Conservation (phyloP, 2,797 vertebrate species). For the Phoeniculus purpureus region DNA sequence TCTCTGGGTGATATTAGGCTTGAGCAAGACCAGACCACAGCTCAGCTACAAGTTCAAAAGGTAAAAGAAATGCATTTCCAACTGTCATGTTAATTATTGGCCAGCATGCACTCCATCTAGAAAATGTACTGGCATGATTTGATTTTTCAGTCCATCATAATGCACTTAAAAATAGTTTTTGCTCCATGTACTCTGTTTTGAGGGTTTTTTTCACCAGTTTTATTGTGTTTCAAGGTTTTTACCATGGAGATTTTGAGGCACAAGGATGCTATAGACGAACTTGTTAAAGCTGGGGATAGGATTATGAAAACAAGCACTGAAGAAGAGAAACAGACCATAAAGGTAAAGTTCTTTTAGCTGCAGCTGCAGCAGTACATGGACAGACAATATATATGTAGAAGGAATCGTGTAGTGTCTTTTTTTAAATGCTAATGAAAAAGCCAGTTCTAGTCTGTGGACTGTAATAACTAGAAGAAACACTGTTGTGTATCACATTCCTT, state of each 20-base stretch:
- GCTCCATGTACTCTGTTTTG: not conserved
- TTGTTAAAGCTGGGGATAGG: constrained; percentile 88
- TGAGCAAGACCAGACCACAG: constrained; percentile 92
- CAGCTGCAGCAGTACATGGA: not conserved
- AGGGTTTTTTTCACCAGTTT: not conserved
- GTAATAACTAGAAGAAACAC: not conserved
- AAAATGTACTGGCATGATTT: constrained; percentile 37
- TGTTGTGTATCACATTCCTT: not conserved
- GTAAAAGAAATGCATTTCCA: constrained; percentile 80
- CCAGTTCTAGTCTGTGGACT: not conserved
- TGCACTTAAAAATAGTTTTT: not conserved
- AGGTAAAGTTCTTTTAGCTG: constrained; percentile 77
- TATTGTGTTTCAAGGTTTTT: constrained; percentile 84
- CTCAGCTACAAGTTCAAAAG: constrained; percentile 98
- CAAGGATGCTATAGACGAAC: constrained; percentile 93
- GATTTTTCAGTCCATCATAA: constrained; percentile 47
- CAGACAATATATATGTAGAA: not conserved
- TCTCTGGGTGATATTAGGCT: constrained; percentile 91
- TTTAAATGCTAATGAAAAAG: not conserved
- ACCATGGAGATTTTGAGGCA: constrained; percentile 98
- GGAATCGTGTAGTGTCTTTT: not conserved
- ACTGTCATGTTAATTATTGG: constrained; percentile 58
- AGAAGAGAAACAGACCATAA: constrained; percentile 86
- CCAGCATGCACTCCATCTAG: constrained; percentile 1
- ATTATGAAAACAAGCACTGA: constrained; percentile 87